Conservation (phyloP, 2,113 vertebrate genomes). For the Aptenodytes forsteri region DNA sequence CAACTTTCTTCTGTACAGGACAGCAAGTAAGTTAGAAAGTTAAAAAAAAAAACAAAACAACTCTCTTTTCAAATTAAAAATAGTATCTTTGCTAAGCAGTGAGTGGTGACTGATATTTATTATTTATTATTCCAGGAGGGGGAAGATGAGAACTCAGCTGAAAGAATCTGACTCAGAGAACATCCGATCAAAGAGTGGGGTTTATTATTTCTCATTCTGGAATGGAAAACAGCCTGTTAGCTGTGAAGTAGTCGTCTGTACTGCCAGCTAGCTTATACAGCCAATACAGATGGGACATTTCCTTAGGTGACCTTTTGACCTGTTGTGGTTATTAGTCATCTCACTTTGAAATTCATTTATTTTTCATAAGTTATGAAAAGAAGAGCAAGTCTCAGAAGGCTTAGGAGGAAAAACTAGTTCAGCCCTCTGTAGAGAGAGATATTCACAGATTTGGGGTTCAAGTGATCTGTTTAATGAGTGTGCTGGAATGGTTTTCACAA, state of each 20-base stretch:
- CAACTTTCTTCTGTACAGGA: neutral
- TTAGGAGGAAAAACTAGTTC: neutral
- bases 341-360: neutral
- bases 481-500: neutral
- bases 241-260: neutral
- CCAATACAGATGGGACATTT: neutral
- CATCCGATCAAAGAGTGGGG: neutral
- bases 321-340: neutral
- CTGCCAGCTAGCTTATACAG: neutral
- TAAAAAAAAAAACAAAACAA: neutral
- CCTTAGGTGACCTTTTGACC: neutral
- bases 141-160: neutral
- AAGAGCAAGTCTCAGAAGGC: neutral
- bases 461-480: neutral
- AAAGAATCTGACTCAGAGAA: neutral
- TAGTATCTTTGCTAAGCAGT: neutral
- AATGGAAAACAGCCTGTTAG: neutral
- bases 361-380: neutral
- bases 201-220: neutral
- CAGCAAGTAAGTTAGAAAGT: neutral
- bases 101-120: neutral
- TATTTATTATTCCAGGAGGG: neutral
- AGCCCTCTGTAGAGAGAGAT: neutral
- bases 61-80: neutral
- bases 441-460: neutral